These are phyloP conservation scores for Metridium senile DNA, from an alignment of 92 coral and sea anemone genomes.

Conservation along the genomic window DNA sequence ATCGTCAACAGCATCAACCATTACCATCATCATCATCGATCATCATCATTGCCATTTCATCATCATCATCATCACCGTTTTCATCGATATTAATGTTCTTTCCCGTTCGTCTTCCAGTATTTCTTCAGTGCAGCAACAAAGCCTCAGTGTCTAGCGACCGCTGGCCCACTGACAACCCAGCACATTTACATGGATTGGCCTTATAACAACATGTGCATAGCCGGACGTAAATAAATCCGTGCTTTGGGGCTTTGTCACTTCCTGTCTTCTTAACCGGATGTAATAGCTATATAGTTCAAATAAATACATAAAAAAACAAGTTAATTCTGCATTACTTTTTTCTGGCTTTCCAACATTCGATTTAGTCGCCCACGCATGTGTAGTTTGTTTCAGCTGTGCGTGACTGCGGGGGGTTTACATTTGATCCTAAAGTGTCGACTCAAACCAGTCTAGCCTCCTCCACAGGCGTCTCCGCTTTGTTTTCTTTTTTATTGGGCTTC, in stretches of 20 bases:
- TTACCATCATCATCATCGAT: not conserved
- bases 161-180: slow-evolving; percentile 55
- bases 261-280: not conserved
- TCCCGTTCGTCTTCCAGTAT: slow-evolving; percentile 19
- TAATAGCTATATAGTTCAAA: too few species aligned
- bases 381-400: too few species aligned
- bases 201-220: slow-evolving; percentile 52
- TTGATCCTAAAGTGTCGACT: too few species aligned
- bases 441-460: too few species aligned
- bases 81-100: not conserved
- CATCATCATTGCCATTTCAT: not conserved
- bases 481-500: too few species aligned
- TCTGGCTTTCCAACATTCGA: too few species aligned
- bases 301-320: too few species aligned
- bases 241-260: not conserved
- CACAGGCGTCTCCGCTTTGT: too few species aligned
- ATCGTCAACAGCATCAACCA: not conserved
- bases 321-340: too few species aligned
- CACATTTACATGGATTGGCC: slow-evolving; percentile 88
- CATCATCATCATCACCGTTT: not conserved
- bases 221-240: slow-evolving; percentile 1
- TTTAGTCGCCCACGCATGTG: too few species aligned
- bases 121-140: slow-evolving; percentile 58
- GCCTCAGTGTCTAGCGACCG: slow-evolving; percentile 64
- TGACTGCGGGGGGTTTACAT: too few species aligned